Percentiles rank a stretch among this genome's conserved stretches.
Evolutionary conservation across 2,113 vertebrate genomes (phyloP).

Genomic region (Psophia crepitans): DNA sequence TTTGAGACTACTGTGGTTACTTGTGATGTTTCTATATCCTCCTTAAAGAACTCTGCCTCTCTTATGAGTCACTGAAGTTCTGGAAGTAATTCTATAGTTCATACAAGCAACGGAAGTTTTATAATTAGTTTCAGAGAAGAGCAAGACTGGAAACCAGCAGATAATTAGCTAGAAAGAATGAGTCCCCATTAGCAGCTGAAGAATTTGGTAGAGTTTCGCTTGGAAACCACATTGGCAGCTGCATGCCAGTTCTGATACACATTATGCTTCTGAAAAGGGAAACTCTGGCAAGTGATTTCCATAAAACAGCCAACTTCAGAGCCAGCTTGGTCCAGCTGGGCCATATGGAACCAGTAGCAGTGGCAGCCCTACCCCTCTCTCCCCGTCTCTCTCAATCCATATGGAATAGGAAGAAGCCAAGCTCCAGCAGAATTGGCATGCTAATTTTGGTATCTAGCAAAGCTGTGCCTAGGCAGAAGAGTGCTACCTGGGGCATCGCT

Average conservation of each 20-base stretch:
- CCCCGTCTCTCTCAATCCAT: neutral
- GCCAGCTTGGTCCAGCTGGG: slow-evolving; percentile 30
- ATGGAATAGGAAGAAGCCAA: neutral
- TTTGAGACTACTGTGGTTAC: neutral
- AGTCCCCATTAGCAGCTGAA: slow-evolving; percentile 26
- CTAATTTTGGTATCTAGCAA: neutral
- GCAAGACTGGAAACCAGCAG: neutral
- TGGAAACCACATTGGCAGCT: neutral
- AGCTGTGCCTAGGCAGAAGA: neutral
- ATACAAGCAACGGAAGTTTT: neutral
- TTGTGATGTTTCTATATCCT: neutral
- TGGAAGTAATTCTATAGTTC: neutral
- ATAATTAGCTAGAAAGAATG: slow-evolving; percentile 26
- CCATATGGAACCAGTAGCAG: slow-evolving; percentile 19
- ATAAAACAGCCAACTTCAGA: neutral
- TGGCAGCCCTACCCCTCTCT: neutral
- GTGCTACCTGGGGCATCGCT: neutral
- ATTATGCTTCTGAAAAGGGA: neutral
- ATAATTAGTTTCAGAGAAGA: neutral
- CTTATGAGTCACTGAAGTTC: neutral
- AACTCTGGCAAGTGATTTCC: slow-evolving; percentile 31
- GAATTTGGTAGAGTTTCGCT: neutral
- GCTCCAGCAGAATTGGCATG: neutral
- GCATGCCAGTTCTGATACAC: neutral
- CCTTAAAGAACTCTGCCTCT: neutral